Conservation (phyloP, 2,113 vertebrate genomes). For the Thamnophis sirtalis region DNA sequence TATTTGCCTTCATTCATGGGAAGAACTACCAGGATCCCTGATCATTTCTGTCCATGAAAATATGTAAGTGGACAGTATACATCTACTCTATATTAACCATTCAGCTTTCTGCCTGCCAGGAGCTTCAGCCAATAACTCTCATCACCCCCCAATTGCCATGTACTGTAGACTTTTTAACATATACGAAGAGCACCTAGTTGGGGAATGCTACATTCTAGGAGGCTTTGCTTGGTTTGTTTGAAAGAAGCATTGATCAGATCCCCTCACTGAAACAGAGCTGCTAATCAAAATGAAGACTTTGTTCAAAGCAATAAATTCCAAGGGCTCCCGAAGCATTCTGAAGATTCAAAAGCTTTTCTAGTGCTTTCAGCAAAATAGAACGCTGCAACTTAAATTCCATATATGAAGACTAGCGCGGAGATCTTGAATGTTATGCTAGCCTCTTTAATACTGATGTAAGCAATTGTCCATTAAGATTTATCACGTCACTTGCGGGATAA, state of each 20-base stretch:
- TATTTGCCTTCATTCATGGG: not conserved
- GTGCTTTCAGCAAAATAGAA: not conserved
- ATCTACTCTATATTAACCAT: not conserved
- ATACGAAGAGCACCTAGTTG: not conserved
- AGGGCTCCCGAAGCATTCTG: not conserved
- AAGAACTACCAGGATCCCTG: not conserved
- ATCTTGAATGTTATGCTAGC: not conserved
- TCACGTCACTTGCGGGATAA: too few species aligned
- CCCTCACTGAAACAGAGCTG: not conserved
- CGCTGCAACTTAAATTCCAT: not conserved
- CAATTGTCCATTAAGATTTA: not conserved
- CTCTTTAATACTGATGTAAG: not conserved
- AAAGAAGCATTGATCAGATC: not conserved
- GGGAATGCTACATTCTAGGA: not conserved
- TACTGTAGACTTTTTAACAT: not conserved
- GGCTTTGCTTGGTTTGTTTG: not conserved
- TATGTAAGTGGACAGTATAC: not conserved
- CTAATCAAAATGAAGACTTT: not conserved
- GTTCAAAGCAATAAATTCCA: not conserved
- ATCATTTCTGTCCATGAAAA: not conserved
- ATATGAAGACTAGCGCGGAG: not conserved
- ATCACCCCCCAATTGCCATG: not conserved
- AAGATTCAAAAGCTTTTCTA: not conserved
- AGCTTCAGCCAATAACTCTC: not conserved
- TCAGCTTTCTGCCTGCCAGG: not conserved